phyloP scores from a whole-genome alignment of 2,113 vertebrate species.

The Microcebus lehilahytsara region DNA sequence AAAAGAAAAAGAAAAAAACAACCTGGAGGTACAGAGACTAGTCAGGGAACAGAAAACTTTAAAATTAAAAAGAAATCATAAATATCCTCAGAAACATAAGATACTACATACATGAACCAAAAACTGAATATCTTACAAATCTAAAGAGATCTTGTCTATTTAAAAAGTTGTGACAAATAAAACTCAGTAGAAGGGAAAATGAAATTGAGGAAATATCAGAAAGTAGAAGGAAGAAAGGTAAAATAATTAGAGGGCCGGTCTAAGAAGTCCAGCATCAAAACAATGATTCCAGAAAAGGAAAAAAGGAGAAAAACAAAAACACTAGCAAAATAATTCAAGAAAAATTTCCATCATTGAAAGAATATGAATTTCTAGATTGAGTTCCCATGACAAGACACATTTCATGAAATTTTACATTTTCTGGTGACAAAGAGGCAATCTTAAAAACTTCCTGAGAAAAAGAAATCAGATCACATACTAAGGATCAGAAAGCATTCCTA shows the following conservation, averaged over 20 bases:
- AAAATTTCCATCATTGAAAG: not conserved
- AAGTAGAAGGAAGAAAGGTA: not conserved
- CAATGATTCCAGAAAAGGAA: not conserved
- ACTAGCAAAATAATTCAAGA: constrained; percentile 6
- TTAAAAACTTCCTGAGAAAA: not conserved
- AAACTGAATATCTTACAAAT: not conserved
- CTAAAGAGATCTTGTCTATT: not conserved
- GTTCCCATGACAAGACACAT: not conserved
- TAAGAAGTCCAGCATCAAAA: not conserved
- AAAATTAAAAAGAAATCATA: not conserved
- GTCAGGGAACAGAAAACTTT: not conserved
- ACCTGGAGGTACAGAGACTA: not conserved
- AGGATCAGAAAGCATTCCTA: not conserved
- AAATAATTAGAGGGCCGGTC: not conserved
- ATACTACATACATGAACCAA: not conserved
- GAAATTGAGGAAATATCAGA: not conserved
- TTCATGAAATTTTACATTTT: not conserved
- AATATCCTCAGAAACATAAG: not conserved
- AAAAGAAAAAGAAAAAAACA: not conserved
- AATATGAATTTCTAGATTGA: not conserved
- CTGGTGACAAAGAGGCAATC: not conserved
- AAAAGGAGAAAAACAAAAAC: constrained; percentile 22
- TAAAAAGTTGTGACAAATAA: not conserved
- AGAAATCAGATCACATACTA: not conserved
- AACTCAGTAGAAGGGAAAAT: not conserved